A percentile compares a stretch with the other conserved stretches of the same genome.
phyloP scores from a whole-genome alignment of 2,113 vertebrate species.

The Pseudorasbora parva region DNA sequence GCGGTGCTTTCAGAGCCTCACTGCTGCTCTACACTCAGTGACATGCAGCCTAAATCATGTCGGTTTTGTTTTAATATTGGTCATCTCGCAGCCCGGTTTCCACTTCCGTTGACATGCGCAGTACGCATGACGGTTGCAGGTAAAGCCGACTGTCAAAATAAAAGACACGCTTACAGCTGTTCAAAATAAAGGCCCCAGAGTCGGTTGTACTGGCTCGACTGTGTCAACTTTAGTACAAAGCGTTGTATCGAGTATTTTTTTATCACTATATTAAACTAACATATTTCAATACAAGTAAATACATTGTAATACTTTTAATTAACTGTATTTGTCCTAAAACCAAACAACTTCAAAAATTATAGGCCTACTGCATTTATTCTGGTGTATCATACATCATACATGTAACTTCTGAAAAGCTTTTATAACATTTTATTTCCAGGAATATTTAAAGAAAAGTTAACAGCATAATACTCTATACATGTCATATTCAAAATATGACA shows the following conservation, averaged over 20 bases:
- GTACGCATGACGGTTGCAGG: background rate
- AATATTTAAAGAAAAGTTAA: background rate
- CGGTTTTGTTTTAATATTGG: conserved; percentile 27
- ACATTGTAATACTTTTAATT: too few relatives aligned
- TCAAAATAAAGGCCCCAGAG: background rate
- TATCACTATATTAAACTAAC: background rate
- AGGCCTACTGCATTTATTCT: too few relatives aligned
- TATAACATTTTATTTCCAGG: background rate
- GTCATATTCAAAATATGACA: too few relatives aligned
- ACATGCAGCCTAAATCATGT: background rate
- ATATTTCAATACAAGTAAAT: background rate
- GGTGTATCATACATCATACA: too few relatives aligned
- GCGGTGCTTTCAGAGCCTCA: background rate
- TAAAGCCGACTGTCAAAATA: background rate
- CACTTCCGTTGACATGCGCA: conserved; percentile 47
- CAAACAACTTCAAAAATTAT: too few relatives aligned
- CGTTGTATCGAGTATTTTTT: background rate
- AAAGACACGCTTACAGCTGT: conserved; percentile 2
- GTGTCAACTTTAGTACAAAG: background rate
- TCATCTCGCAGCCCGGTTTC: conserved; percentile 33
- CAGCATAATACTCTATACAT: too few relatives aligned
- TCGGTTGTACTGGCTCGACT: background rate
- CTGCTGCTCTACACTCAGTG: background rate
- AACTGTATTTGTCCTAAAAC: too few relatives aligned
- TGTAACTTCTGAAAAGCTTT: background rate